phyloP scores from a whole-genome alignment of 1,140 invertebrate species.

The Branchinecta lynchi region DNA sequence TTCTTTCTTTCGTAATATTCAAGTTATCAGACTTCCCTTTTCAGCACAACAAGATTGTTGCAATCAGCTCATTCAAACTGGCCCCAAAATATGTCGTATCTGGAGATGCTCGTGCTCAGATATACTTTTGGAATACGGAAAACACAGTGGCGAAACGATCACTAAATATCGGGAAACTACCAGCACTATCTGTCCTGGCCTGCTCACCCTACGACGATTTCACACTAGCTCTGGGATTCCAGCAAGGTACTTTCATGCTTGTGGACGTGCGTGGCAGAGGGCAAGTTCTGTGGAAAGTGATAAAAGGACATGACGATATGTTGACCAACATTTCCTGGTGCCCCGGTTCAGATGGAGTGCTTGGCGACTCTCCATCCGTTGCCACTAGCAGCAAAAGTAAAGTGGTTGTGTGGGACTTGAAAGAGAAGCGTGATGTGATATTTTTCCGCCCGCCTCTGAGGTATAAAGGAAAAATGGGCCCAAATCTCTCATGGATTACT shows the following conservation, averaged over 20 bases:
- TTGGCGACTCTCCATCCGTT: neutral
- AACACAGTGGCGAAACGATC: neutral
- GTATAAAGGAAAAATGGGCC: neutral
- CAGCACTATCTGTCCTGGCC: neutral
- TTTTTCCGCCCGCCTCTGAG: neutral
- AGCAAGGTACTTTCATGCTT: neutral
- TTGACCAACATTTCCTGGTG: constrained; percentile 3
- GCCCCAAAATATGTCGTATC: neutral
- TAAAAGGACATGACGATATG: neutral
- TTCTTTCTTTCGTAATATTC: too few species aligned
- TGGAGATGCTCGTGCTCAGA: neutral
- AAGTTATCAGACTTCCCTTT: neutral
- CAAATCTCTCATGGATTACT: neutral
- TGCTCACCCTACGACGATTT: neutral
- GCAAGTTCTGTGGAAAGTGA: neutral
- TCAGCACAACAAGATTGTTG: neutral
- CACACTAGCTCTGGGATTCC: neutral
- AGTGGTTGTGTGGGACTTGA: neutral
- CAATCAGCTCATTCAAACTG: neutral
- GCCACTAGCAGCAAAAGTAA: neutral
- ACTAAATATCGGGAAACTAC: neutral
- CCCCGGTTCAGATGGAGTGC: neutral
- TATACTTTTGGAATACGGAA: neutral
- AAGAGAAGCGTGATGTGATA: neutral
- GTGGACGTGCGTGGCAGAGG: neutral